phyloP scores from a whole-genome alignment of 2,113 vertebrate genomes.

The Colinus virginianus region DNA sequence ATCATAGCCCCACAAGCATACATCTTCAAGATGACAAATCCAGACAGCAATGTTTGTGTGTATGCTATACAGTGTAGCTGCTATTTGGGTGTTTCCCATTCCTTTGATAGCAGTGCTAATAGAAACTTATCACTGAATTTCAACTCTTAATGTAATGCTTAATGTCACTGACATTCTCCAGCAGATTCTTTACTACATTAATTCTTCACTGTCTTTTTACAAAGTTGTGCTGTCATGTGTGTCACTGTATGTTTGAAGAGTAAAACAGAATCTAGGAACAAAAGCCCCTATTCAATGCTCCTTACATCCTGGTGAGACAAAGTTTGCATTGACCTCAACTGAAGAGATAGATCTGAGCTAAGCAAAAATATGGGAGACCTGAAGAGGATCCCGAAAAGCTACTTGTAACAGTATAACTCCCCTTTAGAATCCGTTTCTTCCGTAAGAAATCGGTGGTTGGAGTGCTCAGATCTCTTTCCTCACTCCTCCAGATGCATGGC shows the following conservation, averaged over 20 bases:
- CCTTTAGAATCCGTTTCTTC: background rate
- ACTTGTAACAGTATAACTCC: background rate
- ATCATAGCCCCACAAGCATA: background rate
- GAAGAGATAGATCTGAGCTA: background rate
- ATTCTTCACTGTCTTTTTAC: background rate
- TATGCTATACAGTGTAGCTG: background rate
- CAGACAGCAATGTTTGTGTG: background rate
- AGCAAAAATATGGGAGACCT: background rate
- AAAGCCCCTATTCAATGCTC: background rate
- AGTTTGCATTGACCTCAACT: background rate
- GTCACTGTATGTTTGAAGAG: background rate
- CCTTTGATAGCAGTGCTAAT: background rate
- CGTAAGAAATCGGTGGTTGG: background rate
- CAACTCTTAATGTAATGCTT: background rate
- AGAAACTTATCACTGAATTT: background rate
- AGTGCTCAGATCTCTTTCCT: background rate
- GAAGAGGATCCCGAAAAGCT: slow-evolving; percentile 1
- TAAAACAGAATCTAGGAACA: background rate
- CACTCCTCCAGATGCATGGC: background rate
- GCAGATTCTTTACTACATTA: background rate
- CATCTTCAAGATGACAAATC: background rate
- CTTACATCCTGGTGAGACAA: background rate
- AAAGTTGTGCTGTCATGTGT: background rate
- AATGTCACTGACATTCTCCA: background rate
- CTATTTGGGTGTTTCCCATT: background rate